phyloP scores from a whole-genome alignment of 2,797 vertebrate species.

The Lerista edwardsae region DNA sequence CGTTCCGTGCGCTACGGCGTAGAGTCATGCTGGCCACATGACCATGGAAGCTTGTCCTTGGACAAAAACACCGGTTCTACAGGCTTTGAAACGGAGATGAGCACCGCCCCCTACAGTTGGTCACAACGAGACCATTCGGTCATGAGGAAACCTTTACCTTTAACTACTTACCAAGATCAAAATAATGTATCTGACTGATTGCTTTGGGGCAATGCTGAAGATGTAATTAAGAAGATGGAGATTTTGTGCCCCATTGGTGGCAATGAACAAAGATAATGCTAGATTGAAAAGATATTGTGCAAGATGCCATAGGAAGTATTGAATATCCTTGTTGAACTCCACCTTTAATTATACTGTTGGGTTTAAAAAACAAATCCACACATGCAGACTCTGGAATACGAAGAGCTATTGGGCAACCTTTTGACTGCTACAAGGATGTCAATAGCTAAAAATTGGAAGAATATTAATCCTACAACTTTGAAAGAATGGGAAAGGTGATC shows the following conservation, averaged over 20 bases:
- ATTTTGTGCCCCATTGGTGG: background rate
- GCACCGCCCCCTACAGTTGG: no score
- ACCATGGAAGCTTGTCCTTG: no score
- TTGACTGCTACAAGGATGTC: background rate
- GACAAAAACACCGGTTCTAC: no score
- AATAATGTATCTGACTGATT: background rate
- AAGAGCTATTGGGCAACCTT: background rate
- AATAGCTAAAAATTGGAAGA: background rate
- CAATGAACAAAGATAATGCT: background rate
- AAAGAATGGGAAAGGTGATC: background rate
- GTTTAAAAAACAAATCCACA: background rate
- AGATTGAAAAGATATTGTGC: background rate
- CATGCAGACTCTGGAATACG: background rate
- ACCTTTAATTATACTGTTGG: background rate
- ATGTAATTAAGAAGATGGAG: background rate
- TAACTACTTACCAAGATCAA: background rate
- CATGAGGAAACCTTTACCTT: no score
- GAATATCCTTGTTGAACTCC: no score
- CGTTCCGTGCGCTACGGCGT: no score
- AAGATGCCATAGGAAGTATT: background rate
- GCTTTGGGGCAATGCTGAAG: background rate
- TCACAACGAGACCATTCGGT: no score
- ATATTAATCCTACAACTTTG: background rate
- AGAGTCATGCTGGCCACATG: no score
- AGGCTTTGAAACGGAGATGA: no score